Base-by-base conservation (phyloP, 2,888 invertebrate species). In the Dicyrtoma fusca region DNA sequence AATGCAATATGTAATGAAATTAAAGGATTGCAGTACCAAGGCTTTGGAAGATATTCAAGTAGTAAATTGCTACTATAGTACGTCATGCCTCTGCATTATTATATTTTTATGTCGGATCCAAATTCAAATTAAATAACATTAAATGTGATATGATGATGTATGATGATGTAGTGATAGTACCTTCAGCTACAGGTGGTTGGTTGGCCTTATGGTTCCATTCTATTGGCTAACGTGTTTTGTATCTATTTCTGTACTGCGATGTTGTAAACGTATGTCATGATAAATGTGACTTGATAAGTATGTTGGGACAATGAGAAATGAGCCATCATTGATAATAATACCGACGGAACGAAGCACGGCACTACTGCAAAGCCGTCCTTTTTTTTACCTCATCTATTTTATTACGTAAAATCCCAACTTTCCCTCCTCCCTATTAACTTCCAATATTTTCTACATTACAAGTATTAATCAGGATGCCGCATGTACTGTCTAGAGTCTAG, bases 211-310 rank as follows among this genome's bases (percentile, higher is more conserved):
- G 23, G 19, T n/a, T n/a, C n/a, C n/a, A n/a, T 34, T 34, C 34
- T 34, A 34, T 34, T 34, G 34, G 34, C 8, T 34, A 34, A 34
- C 34, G 3, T 34, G n/a, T 19, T 57, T 26, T 25, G 21, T 34
- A 8, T 34, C 34, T 34, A 34, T 34, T 34, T 34, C 8, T 34
- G 34, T 34, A 34, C 8, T 34, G 34, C 8, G 8, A 8, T 34
- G 34, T 34, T 34, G 34, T 34, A 34, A 47, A 65, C 34, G n/a
- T n/a, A 26, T 1, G n/a, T 69, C 23, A 69, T 69, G 69, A 69
- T 69, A 69, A 69, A 69, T 69, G 57, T 42, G 69, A 69, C 69
- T 57, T 69, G 69, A 69, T 69, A 69, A 69, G 69, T 69, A 69
- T 69, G 69, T 57, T 69, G 19, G 59, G 59, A 69, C 69, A 69